Percentiles rank a stretch among this genome's conserved stretches.
These are phyloP conservation scores for Eospalax fontanierii DNA, from an alignment of 2,797 vertebrate species.

Conservation along the genomic window DNA sequence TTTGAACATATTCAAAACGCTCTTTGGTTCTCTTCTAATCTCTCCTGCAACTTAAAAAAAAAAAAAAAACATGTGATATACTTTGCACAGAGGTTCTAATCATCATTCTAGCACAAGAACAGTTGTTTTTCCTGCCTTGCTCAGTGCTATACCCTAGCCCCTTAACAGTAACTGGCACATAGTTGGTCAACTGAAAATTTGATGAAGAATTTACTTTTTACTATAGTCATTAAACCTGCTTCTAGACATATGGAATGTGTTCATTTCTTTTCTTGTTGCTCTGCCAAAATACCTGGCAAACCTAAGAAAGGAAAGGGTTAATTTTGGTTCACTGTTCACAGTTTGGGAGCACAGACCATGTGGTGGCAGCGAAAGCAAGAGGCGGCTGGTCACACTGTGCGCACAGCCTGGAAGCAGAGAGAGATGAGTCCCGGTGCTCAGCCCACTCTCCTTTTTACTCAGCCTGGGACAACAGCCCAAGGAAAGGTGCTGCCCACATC, in stretches of 20 bases:
- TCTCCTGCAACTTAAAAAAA: not conserved
- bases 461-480: not conserved
- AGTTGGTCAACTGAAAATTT: not conserved
- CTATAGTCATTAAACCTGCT: not conserved
- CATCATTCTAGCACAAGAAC: not conserved
- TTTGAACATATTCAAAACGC: not conserved
- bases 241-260: not conserved
- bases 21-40: not conserved
- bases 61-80: not conserved
- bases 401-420: no score
- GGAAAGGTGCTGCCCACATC: not conserved
- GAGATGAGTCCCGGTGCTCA: not conserved
- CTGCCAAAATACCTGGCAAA: not conserved
- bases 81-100: not conserved
- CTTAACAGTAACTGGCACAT: not conserved
- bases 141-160: not conserved
- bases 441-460: not conserved
- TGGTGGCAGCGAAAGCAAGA: not conserved
- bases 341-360: not conserved
- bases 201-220: not conserved
- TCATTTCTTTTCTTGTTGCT: not conserved
- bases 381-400: not conserved
- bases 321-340: not conserved
- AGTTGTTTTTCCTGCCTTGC: not conserved
- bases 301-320: not conserved